These are phyloP conservation scores for Alitta virens DNA, from an alignment of 2,888 invertebrate genomes.

Conservation along the genomic window DNA sequence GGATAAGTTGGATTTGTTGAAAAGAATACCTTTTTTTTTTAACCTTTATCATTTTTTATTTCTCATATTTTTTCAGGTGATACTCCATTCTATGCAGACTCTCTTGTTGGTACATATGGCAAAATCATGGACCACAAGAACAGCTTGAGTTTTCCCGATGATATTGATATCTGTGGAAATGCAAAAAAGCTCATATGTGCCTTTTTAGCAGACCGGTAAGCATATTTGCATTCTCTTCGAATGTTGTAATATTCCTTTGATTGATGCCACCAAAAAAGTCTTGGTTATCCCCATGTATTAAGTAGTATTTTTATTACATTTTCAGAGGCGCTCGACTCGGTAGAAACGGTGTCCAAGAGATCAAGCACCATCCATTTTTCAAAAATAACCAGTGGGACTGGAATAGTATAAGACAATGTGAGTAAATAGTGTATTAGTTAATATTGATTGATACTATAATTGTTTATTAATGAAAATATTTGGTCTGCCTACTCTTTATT, in stretches of 20 bases:
- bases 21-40: no score
- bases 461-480: no score
- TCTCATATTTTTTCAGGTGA: constrained; percentile 65
- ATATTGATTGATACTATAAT: no score
- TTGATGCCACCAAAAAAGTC: no score
- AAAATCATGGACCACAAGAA: constrained; percentile 99
- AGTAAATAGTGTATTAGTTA: no score
- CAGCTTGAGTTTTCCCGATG: constrained; percentile 86
- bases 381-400: constrained; percentile 97
- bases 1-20: no score
- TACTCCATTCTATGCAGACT: constrained; percentile 98
- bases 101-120: constrained; percentile 94
- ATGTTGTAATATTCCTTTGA: neutral
- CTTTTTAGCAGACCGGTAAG: constrained; percentile 83
- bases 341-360: constrained; percentile 88
- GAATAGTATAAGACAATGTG: constrained; percentile 86
- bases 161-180: constrained; percentile 82
- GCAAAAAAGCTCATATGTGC: constrained; percentile 79
- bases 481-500: no score
- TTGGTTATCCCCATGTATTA: no score
- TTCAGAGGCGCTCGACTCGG: constrained; percentile 76
- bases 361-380: constrained; percentile 92
- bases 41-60: no score
- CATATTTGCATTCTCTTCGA: neutral
- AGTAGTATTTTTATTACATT: constrained; percentile 5